Percentiles rank a stretch among this genome's conserved stretches.
phyloP scores from a whole-genome alignment of 2,797 vertebrate species.

The Australoheros facetus region DNA sequence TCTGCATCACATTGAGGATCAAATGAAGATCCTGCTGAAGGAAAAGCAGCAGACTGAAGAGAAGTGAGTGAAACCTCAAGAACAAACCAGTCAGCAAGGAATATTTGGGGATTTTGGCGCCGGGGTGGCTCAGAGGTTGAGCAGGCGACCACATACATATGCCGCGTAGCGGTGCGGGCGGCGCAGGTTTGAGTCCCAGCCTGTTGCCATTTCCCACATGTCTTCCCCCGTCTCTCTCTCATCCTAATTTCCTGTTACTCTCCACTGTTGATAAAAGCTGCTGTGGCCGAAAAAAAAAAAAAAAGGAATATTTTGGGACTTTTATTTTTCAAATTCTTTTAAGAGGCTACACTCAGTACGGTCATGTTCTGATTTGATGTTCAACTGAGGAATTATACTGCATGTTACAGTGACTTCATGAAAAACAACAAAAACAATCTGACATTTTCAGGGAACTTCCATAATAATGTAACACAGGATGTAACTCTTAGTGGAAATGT shows the following conservation, averaged over 20 bases:
- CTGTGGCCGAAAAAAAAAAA: no score
- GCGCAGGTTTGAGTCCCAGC: no score
- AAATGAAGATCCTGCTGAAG: slow-evolving; percentile 88
- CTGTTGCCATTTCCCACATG: no score
- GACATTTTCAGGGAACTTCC: not conserved
- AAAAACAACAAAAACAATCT: not conserved
- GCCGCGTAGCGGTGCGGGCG: no score
- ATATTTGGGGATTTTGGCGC: not conserved
- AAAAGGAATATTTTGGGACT: no score
- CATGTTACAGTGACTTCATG: not conserved
- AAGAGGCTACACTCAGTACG: not conserved
- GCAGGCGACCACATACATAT: no score
- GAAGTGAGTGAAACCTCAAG: slow-evolving; percentile 77
- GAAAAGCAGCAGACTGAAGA: slow-evolving; percentile 92
- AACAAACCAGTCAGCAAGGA: not conserved
- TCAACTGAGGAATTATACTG: not conserved
- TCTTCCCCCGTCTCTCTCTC: no score
- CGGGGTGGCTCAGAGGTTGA: no score
- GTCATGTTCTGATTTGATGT: not conserved
- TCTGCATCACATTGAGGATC: slow-evolving; percentile 91
- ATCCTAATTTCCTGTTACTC: no score
- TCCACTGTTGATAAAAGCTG: no score
- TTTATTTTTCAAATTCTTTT: not conserved
- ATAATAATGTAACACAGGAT: slow-evolving; percentile 54
- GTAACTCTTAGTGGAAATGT: slow-evolving; percentile 73